Conservation (phyloP, 1,140 invertebrate genomes). For the Megalopta genalis region DNA sequence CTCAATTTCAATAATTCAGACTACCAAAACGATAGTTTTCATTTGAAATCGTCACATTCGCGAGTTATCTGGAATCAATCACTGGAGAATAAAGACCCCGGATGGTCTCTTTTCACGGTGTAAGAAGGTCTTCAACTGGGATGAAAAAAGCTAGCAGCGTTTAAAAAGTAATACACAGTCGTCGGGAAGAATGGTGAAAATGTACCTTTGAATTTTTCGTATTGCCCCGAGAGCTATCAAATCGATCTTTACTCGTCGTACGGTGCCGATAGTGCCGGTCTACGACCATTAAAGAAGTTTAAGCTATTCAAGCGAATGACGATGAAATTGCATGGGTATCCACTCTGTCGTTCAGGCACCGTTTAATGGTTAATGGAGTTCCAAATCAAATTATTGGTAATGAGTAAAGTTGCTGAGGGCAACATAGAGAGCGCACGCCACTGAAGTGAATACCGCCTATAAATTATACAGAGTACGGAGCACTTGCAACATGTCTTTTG, state of each 20-base stretch:
- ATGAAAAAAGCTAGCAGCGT: neutral
- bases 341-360: slow-evolving; percentile 72
- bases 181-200: neutral
- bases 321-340: slow-evolving; percentile 70
- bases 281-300: slow-evolving; percentile 66
- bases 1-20: too few relatives aligned
- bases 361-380: slow-evolving; percentile 77
- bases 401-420: slow-evolving; percentile 75
- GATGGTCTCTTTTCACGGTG: neutral
- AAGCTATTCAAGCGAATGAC: slow-evolving; percentile 67
- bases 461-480: slow-evolving; percentile 64
- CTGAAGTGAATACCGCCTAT: slow-evolving; percentile 68
- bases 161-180: neutral
- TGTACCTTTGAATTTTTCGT: slow-evolving; percentile 4
- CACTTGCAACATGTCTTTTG: slow-evolving; percentile 64
- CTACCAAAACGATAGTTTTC: too few relatives aligned
- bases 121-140: neutral
- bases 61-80: neutral
- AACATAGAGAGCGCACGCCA: slow-evolving; percentile 70
- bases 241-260: slow-evolving; percentile 33
- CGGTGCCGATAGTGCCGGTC: slow-evolving; percentile 54
- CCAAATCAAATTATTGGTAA: slow-evolving; percentile 77
- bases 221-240: slow-evolving; percentile 25
- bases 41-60: too few relatives aligned
- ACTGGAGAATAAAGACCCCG: neutral